Conservation (phyloP, 2,113 vertebrate genomes). For the Eonycteris spelaea region DNA sequence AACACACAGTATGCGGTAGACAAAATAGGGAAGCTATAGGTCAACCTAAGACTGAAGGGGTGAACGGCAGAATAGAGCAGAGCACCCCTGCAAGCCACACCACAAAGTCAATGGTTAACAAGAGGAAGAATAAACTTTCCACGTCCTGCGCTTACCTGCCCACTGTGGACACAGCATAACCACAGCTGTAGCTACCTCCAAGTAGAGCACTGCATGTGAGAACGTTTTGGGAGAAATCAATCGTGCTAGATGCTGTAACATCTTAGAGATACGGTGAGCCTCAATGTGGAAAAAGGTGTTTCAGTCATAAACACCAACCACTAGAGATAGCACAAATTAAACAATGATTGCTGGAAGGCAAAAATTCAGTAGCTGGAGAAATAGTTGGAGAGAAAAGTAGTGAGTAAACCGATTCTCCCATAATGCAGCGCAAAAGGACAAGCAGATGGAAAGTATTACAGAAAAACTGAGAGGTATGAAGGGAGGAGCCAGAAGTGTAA, state of each 20-base stretch:
- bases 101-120: background rate
- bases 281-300: background rate
- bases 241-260: background rate
- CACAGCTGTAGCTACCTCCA: background rate
- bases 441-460: background rate
- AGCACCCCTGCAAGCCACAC: background rate
- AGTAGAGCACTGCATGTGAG: background rate
- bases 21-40: background rate
- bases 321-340: background rate
- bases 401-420: background rate
- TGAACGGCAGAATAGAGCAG: background rate
- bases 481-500: background rate
- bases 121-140: background rate
- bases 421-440: background rate
- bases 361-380: background rate
- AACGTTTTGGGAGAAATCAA: background rate
- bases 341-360: background rate
- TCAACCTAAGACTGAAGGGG: background rate
- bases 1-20: background rate
- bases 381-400: background rate
- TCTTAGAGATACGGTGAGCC: background rate
- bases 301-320: background rate
- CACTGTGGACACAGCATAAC: background rate
- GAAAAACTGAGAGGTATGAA: background rate
- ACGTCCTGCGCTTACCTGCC: fast-evolving